Evolutionary conservation across 2,888 invertebrate species (phyloP).

Genomic region (Tinea pellionella): DNA sequence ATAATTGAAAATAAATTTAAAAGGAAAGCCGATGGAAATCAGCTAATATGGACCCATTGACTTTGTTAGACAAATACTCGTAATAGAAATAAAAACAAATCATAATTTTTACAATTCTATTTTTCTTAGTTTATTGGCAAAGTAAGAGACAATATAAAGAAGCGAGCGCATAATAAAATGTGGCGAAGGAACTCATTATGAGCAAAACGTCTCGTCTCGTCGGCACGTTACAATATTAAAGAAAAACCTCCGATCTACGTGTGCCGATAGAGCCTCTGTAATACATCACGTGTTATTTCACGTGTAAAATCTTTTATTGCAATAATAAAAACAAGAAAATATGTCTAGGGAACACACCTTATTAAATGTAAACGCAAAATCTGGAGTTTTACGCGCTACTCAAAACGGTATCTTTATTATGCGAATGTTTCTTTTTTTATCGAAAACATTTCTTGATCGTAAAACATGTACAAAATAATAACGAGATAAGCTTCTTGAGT

Average conservation of each 20-base stretch:
- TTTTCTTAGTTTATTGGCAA: background rate
- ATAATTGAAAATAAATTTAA: too few species aligned
- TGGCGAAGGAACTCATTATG: background rate
- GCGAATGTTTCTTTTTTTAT: background rate
- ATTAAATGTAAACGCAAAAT: slow-evolving; percentile 10
- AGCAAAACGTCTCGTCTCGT: background rate
- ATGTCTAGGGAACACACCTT: slow-evolving; percentile 7
- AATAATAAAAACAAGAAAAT: slow-evolving; percentile 11
- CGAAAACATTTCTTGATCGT: slow-evolving; percentile 1
- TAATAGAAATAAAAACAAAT: too few species aligned
- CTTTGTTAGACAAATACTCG: too few species aligned
- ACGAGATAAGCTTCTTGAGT: background rate
- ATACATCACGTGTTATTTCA: slow-evolving; percentile 9
- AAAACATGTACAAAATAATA: background rate
- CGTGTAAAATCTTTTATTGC: slow-evolving; percentile 13
- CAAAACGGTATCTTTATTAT: slow-evolving; percentile 2
- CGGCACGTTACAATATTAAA: slow-evolving; percentile 10
- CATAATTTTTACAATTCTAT: background rate
- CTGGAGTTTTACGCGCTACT: background rate
- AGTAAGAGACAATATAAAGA: background rate
- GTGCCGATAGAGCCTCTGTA: background rate
- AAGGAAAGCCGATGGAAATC: too few species aligned
- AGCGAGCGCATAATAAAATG: slow-evolving; percentile 1
- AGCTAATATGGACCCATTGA: too few species aligned
- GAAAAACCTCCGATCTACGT: slow-evolving; percentile 10